These are phyloP conservation scores for Serranus cabrilla DNA, from an alignment of 2,797 vertebrate species.

Conservation along the genomic window DNA sequence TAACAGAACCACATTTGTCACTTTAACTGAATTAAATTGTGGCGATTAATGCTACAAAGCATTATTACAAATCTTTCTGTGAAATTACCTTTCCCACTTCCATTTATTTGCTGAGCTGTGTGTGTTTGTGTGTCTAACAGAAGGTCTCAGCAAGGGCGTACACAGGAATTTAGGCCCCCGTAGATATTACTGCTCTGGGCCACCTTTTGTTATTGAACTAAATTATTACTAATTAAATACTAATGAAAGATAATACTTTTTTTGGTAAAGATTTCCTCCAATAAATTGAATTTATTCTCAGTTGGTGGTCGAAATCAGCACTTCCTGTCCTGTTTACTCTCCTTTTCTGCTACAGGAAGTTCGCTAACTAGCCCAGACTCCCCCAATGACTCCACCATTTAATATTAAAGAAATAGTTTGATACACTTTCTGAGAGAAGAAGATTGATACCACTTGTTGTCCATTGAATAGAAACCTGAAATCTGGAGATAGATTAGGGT, in stretches of 20 bases:
- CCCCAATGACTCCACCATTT: no score
- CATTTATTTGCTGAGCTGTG: constrained; percentile 39
- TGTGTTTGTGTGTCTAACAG: constrained; percentile 9
- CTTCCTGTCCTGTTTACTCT: background rate
- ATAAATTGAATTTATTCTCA: constrained; percentile 5
- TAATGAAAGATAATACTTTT: constrained; percentile 1
- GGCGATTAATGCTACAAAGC: constrained; percentile 54
- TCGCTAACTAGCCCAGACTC: no score
- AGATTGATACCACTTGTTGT: no score
- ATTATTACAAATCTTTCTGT: constrained; percentile 48
- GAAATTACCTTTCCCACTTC: constrained; percentile 48
- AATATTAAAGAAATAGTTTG: no score
- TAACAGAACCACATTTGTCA: constrained; percentile 52
- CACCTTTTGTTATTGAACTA: constrained; percentile 4
- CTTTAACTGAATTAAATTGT: constrained; percentile 59
- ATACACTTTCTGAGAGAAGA: no score
- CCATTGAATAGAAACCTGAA: no score
- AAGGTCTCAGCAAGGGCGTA: background rate
- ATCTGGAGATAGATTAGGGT: no score
- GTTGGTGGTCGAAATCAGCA: background rate
- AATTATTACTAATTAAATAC: constrained; percentile 8
- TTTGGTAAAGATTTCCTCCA: background rate
- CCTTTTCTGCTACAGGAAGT: no score
- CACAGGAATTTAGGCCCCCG: background rate
- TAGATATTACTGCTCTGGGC: background rate